phyloP scores from a whole-genome alignment of 2,113 vertebrate species.

The Myiozetetes cayanensis region DNA sequence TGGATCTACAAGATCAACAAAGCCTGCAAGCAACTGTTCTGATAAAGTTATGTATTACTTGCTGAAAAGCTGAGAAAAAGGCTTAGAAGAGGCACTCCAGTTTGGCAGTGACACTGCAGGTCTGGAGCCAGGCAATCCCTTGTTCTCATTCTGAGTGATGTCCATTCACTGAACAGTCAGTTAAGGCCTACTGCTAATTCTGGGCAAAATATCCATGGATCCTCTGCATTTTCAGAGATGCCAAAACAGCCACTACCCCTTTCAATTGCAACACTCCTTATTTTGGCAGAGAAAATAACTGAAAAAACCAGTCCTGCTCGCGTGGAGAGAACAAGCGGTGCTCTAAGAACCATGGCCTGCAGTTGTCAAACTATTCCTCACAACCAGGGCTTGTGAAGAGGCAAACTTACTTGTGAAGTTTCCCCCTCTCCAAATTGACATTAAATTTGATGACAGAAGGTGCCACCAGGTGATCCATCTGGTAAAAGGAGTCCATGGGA shows the following conservation, averaged over 20 bases:
- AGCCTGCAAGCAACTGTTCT: background rate
- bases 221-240: background rate
- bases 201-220: background rate
- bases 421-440: constrained; percentile 74
- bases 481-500: constrained; percentile 86
- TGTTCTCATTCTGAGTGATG: background rate
- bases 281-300: background rate
- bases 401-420: constrained; percentile 55
- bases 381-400: background rate
- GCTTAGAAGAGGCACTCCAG: background rate
- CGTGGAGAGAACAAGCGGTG: background rate
- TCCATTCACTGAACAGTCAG: background rate
- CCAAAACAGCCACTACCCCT: background rate
- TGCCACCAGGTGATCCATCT: constrained; percentile 73
- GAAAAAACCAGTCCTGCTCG: background rate
- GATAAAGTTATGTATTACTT: background rate
- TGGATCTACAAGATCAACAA: background rate
- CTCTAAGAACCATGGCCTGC: background rate
- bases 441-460: constrained; percentile 78
- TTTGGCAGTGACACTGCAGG: background rate
- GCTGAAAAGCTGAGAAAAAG: background rate
- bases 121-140: background rate
- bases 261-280: background rate
- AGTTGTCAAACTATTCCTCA: background rate
- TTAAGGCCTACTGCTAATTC: background rate